phyloP scores from a whole-genome alignment of 2,888 invertebrate genomes.

The Pseudococcus viburni region DNA sequence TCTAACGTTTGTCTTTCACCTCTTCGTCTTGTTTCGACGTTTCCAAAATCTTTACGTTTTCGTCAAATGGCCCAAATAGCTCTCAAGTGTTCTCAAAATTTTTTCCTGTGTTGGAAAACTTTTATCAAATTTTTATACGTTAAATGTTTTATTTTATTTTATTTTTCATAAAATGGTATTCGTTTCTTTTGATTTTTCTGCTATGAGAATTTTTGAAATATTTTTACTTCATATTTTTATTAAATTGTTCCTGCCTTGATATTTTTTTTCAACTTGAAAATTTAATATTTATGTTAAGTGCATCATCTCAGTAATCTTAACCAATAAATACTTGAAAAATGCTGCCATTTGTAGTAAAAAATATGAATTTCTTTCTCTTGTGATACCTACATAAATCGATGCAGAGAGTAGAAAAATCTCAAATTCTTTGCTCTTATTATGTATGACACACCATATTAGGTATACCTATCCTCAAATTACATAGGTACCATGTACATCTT shows the following conservation, averaged over 20 bases:
- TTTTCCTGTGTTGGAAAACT: neutral
- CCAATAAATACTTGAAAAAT: no score
- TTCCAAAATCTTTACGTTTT: slow-evolving; percentile 30
- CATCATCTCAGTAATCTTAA: no score
- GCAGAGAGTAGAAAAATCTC: no score
- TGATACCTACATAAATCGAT: no score
- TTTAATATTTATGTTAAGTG: no score
- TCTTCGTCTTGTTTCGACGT: slow-evolving; percentile 28
- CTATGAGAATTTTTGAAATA: neutral
- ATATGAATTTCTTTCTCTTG: no score
- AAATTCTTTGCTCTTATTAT: no score
- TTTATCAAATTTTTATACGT: neutral
- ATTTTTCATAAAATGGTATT: neutral
- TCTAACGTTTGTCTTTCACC: slow-evolving; percentile 34
- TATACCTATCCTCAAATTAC: no score
- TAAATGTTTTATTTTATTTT: neutral
- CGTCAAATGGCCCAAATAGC: slow-evolving; percentile 34
- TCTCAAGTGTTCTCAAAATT: slow-evolving; percentile 28
- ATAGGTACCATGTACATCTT: no score
- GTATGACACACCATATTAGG: no score
- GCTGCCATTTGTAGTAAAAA: no score
- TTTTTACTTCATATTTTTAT: neutral
- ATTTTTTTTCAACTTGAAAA: no score
- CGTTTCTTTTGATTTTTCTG: neutral
- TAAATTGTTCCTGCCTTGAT: neutral